Base-by-base conservation (phyloP, 2,888 invertebrate genomes). In the Theretra japonica region DNA sequence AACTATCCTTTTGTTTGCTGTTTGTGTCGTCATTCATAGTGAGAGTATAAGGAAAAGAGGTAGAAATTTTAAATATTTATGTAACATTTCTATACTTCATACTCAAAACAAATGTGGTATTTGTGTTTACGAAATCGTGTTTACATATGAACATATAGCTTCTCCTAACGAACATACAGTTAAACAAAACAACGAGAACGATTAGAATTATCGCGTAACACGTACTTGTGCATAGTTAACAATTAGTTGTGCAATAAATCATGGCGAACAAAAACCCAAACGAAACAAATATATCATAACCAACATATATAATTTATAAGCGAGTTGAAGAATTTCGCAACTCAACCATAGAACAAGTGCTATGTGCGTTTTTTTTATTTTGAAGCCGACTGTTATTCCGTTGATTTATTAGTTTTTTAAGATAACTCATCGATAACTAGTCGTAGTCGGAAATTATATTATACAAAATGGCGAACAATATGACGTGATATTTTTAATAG, bases 401-500 rank as follows among this genome's bases (percentile, higher is more conserved):
- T 86, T 91, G 91, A 93, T 92, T 92, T 92, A 93, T 93, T 84
- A 87, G 84, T 86, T 87, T 87, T 88, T 88, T 83, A 81, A 91
- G 93, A 94, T 93, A 88, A 82, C 82, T 82, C 82, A 75, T 80
- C 83, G 89, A 91, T 93, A 93, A 86, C 84, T 83, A 83, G 78
- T 81, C 80, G 78, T 76, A 77, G 78, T 78, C 86, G 85, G 88
- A 92, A 91, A 90, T 91, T 91, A 87, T 89, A 87, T 91, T 93
- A 88, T 90, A 90, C 91, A 90, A 91, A 93, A 93, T 90, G 92
- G 90, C 87, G 89, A 92, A 94, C 92, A 93, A 93, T 93, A 92
- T 94, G 93, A 93, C 91, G 91, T 88, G 93, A 93, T 94, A 92
- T 93, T 94, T 94, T 94, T 94, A 92, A 93, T 92, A 94, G 93